Evolutionary conservation across 2,113 vertebrate species (phyloP).

Genomic region (Etia nguti): DNA sequence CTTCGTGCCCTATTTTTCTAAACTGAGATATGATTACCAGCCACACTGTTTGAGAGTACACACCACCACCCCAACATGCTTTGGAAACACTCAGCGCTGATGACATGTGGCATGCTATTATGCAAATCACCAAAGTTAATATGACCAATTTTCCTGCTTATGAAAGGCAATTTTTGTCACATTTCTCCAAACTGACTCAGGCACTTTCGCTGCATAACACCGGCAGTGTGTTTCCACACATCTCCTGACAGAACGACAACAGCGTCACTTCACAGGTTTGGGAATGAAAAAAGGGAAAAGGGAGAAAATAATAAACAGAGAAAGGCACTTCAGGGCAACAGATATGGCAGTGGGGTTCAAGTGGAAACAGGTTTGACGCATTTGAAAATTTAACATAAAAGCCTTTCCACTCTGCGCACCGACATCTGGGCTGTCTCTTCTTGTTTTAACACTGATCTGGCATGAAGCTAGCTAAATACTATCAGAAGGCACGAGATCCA

Average conservation of each 20-base stretch:
- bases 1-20: background rate
- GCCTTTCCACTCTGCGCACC: background rate
- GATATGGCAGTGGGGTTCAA: slow-evolving; percentile 41
- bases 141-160: background rate
- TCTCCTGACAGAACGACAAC: background rate
- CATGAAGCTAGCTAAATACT: background rate
- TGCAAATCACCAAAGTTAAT: slow-evolving; percentile 7
- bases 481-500: slow-evolving; percentile 13
- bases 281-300: background rate
- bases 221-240: background rate
- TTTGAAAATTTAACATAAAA: background rate
- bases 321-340: slow-evolving; percentile 62
- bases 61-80: background rate
- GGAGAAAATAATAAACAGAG: background rate
- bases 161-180: background rate
- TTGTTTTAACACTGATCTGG: background rate
- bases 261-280: background rate
- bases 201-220: slow-evolving; percentile 12
- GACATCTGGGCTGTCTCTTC: background rate
- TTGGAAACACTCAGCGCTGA: background rate
- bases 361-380: slow-evolving; percentile 7
- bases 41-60: background rate
- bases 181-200: background rate
- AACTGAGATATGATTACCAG: background rate
- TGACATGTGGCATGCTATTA: slow-evolving; percentile 1